phyloP scores from a whole-genome alignment of 2,888 invertebrate genomes.

The Chorisops tibialis region DNA sequence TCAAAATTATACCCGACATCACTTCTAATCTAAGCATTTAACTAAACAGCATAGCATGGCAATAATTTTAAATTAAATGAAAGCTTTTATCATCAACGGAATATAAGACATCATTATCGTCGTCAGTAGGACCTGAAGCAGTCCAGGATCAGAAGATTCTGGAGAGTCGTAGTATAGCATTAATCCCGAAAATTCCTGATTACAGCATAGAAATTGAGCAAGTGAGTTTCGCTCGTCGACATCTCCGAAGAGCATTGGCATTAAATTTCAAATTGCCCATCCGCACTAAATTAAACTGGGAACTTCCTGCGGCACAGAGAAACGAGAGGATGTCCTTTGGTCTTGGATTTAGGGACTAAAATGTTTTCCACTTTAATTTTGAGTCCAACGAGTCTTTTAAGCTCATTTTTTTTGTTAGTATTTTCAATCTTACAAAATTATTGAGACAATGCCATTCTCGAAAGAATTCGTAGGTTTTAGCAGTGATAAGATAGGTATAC shows the following conservation, averaged over 20 bases:
- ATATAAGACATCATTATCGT: slow-evolving; percentile 7
- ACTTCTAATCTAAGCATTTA: slow-evolving; percentile 18
- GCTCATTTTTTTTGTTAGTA: too few relatives aligned
- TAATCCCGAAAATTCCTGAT: slow-evolving; percentile 14
- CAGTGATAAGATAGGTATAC: too few relatives aligned
- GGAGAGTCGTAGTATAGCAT: not conserved
- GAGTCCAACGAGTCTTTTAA: too few relatives aligned
- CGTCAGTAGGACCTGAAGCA: not conserved
- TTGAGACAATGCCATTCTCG: too few relatives aligned
- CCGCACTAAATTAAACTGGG: slow-evolving; percentile 19
- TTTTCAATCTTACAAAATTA: too few relatives aligned
- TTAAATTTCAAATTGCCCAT: slow-evolving; percentile 25
- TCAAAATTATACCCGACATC: not conserved
- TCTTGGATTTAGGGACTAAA: too few relatives aligned
- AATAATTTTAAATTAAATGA: slow-evolving; percentile 24
- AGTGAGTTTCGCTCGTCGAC: too few relatives aligned
- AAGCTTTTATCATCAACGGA: slow-evolving; percentile 10
- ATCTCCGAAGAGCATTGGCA: not conserved
- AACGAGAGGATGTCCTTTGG: too few relatives aligned
- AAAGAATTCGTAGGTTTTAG: too few relatives aligned
- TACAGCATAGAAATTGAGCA: not conserved
- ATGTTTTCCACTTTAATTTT: too few relatives aligned
- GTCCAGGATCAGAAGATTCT: not conserved
- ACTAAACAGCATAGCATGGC: slow-evolving; percentile 5
- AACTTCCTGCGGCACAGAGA: slow-evolving; percentile 10